phyloP scores from a whole-genome alignment of 2,113 vertebrate species.

The Pogona vitticeps region DNA sequence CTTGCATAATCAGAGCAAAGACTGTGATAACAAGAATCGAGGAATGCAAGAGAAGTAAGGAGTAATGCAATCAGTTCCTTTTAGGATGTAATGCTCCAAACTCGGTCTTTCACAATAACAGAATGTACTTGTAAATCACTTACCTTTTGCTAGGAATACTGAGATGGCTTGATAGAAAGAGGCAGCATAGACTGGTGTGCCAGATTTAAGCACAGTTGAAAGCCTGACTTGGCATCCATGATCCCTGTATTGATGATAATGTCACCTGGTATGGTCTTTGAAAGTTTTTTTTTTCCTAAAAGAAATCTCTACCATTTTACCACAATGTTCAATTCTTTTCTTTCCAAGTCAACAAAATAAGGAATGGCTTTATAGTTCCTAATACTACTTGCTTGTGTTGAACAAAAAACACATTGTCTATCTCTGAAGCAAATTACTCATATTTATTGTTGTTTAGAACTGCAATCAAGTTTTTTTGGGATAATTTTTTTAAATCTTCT shows the following conservation, averaged over 20 bases:
- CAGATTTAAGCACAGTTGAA: too few species aligned
- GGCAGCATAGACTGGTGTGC: too few species aligned
- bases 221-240: too few species aligned
- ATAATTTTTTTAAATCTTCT: constrained; percentile 49
- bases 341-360: constrained; percentile 62
- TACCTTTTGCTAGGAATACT: too few species aligned
- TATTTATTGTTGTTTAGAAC: constrained; percentile 57
- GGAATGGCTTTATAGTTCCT: constrained; percentile 37
- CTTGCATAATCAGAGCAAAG: too few species aligned
- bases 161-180: too few species aligned
- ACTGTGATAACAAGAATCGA: too few species aligned
- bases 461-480: constrained; percentile 38
- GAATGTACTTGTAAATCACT: too few species aligned
- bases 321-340: constrained; percentile 28
- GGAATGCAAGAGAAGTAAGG: too few species aligned
- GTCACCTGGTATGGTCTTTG: not conserved
- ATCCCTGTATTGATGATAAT: not conserved
- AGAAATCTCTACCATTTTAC: constrained; percentile 14
- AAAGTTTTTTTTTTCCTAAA: not conserved
- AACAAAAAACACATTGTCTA: constrained; percentile 29
- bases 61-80: too few species aligned
- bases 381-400: constrained; percentile 50
- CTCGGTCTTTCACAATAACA: too few species aligned
- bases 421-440: constrained; percentile 33
- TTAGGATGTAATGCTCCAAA: too few species aligned